Evolutionary conservation across 2,797 vertebrate genomes (phyloP).

Genomic region (Oceanodroma leucorhoa): DNA sequence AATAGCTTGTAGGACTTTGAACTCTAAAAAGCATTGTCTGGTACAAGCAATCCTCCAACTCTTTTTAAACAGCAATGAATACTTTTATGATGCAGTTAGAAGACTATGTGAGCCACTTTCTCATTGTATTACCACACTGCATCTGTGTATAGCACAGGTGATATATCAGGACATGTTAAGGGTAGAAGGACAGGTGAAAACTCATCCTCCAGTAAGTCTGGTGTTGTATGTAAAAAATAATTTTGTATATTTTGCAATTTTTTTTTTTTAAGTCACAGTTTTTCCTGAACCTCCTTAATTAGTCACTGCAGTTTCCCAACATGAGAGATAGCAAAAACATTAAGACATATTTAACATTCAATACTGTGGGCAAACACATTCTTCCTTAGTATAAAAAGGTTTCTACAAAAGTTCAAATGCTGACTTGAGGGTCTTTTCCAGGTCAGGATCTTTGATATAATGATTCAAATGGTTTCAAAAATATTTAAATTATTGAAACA

Average conservation of each 20-base stretch:
- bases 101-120: background rate
- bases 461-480: background rate
- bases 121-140: background rate
- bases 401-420: background rate
- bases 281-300: background rate
- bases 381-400: background rate
- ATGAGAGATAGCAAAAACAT: background rate
- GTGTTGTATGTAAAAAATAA: background rate
- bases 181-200: background rate
- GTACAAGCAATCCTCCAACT: background rate
- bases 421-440: background rate
- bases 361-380: background rate
- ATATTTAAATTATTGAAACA: background rate
- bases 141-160: background rate
- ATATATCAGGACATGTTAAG: background rate
- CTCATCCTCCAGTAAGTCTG: background rate
- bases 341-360: background rate
- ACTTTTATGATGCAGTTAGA: background rate
- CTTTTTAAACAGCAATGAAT: background rate
- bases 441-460: background rate
- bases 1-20: background rate
- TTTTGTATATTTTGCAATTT: background rate
- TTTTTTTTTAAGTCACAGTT: background rate
- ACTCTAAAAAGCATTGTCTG: background rate
- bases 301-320: background rate